Evolutionary conservation across 2,888 invertebrate genomes (phyloP).

Genomic region (Tridacna gigas): DNA sequence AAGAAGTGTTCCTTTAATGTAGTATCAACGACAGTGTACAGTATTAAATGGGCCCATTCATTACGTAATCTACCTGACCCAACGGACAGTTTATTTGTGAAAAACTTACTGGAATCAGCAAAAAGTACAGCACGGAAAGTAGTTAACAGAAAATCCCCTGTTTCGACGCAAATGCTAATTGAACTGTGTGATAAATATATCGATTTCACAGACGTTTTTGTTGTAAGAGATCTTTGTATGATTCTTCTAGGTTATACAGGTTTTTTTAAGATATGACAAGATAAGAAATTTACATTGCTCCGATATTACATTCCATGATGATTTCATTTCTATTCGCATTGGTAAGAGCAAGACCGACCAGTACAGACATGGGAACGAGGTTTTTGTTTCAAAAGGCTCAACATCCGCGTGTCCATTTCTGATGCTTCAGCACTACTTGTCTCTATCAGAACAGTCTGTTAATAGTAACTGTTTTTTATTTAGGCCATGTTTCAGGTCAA

Average conservation of each 20-base stretch:
- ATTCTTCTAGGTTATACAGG: constrained; percentile 39
- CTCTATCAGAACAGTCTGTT: background rate
- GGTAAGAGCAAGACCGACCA: background rate
- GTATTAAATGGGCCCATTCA: constrained; percentile 14
- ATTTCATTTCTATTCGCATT: background rate
- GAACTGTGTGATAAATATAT: background rate
- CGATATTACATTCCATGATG: background rate
- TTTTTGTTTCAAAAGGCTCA: constrained; percentile 39
- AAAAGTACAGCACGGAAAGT: background rate
- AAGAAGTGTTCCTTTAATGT: constrained; percentile 33
- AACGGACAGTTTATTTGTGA: background rate
- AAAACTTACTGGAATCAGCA: background rate
- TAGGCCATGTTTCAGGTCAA: constrained; percentile 30
- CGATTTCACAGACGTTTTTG: constrained; percentile 15
- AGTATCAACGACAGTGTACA: constrained; percentile 27
- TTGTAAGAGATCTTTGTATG: constrained; percentile 52
- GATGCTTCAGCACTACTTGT: constrained; percentile 45
- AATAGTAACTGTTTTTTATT: constrained; percentile 7
- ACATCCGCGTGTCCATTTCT: constrained; percentile 45
- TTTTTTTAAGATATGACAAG: constrained; percentile 36
- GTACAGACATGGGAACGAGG: background rate
- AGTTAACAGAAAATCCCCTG: background rate
- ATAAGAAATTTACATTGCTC: background rate
- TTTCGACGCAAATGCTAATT: background rate
- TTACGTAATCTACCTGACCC: background rate